Base-by-base conservation (phyloP, 2,888 invertebrate genomes). In the Seira sanloemensis region DNA sequence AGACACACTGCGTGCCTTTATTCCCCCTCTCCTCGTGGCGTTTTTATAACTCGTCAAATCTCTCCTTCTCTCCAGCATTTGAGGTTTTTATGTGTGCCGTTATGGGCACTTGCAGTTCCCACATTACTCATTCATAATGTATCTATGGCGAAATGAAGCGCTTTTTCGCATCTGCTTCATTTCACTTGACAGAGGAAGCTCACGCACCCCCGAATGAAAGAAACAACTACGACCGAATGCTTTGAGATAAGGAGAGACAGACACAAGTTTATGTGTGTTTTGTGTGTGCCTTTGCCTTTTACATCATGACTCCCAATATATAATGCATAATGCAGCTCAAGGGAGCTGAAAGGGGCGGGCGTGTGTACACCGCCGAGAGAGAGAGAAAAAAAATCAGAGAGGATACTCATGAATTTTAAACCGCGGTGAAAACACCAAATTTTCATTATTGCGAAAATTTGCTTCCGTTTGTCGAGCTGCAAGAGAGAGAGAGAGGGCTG, bases 391-490 rank as follows among this genome's bases (percentile, higher is more conserved):
- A 78, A 84, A 78, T 78, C 78, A 62, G n/a, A n/a, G n/a, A n/a
- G 78, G 78, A 75, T 74, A 54, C 75, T 78, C 78, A 78, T 78
- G 78, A 84, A 84, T 84, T 84, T 84, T 78, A 84, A 84, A 71
- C 78, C 46, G 46, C 68, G 74, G n/a, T n/a, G 25, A 66, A 62
- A 78, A 78, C 78, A 78, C 69, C 84, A 71, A 74, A 78, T 74
- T 84, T 84, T 84, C 84, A 84, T 84, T 84, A 84, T 78, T 78
- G 75, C 78, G 46, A 84, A 84, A 84, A n/a, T n/a, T 84, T 78
- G 71, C 84, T 84, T 78, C 78, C 74, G 65, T 74, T 71, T 46
- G n/a, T n/a, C n/a, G n/a, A n/a, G n/a, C n/a, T n/a, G n/a, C n/a
- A n/a, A n/a, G n/a, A n/a, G n/a, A n/a, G n/a, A n/a, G n/a, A n/a